Conservation (phyloP, 2,113 vertebrate genomes). For the Axis porcinus region DNA sequence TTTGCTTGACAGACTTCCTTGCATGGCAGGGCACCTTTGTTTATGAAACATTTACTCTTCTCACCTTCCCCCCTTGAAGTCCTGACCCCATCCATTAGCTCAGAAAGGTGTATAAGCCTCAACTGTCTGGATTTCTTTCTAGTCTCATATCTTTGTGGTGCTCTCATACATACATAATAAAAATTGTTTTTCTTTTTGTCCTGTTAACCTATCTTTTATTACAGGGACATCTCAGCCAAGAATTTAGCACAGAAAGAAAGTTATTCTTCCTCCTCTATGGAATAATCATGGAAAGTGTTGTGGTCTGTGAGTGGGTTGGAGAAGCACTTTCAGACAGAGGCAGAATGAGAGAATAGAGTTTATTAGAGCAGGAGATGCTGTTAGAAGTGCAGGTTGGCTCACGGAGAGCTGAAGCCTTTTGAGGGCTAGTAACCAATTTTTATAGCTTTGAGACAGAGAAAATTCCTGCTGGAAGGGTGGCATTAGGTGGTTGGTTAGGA, state of each 20-base stretch:
- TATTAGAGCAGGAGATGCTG: neutral
- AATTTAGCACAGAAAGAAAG: neutral
- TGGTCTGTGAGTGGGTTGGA: neutral
- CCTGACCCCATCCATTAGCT: neutral
- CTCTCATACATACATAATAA: neutral
- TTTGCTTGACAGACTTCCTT: neutral
- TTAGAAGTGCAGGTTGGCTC: neutral
- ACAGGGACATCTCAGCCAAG: neutral
- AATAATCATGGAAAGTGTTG: neutral
- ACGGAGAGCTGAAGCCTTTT: neutral
- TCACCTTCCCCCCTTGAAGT: neutral
- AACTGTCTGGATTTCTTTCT: neutral
- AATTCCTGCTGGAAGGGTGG: neutral
- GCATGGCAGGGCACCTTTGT: neutral
- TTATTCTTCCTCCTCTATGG: neutral
- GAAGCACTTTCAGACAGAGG: neutral
- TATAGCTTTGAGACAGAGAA: neutral
- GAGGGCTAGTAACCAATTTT: neutral
- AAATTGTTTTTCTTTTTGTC: neutral
- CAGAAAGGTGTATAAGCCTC: neutral
- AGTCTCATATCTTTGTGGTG: neutral
- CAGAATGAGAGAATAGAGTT: neutral
- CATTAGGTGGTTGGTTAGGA: neutral
- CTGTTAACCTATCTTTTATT: neutral
- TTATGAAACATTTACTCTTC: neutral